Evolutionary conservation across 2,888 invertebrate genomes (phyloP).

Genomic region (Dinocampus coccinellae): DNA sequence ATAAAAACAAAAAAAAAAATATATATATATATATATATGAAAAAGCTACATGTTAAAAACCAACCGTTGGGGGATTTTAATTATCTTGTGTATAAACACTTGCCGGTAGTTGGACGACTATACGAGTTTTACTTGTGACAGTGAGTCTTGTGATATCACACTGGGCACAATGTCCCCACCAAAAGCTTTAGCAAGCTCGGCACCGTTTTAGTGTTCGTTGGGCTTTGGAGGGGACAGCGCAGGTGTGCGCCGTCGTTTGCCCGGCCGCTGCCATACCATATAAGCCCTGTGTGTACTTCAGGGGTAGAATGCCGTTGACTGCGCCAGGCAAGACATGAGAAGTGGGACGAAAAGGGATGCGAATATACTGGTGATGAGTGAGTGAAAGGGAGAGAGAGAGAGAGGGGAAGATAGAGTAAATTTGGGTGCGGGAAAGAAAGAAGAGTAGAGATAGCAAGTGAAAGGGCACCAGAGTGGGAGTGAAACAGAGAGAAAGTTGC

Average conservation of each 20-base stretch:
- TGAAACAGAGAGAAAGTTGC: constrained; percentile 41
- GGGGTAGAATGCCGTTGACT: constrained; percentile 44
- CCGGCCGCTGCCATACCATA: constrained; percentile 57
- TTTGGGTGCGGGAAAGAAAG: neutral
- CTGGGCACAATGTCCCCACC: constrained; percentile 15
- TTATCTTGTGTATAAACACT: neutral
- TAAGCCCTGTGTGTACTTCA: constrained; percentile 53
- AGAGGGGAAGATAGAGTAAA: too few relatives aligned
- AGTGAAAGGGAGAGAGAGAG: constrained; percentile 30
- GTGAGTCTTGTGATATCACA: constrained; percentile 15
- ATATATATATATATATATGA: too few relatives aligned
- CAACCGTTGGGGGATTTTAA: too few relatives aligned
- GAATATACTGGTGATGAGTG: constrained; percentile 34
- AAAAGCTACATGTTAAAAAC: neutral
- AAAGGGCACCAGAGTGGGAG: constrained; percentile 28
- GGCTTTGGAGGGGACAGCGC: constrained; percentile 49
- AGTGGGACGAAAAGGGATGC: constrained; percentile 47
- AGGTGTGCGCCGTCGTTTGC: constrained; percentile 60
- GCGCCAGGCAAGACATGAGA: constrained; percentile 38
- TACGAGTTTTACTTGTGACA: neutral
- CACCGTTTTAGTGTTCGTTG: constrained; percentile 1
- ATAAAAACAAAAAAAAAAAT: neutral
- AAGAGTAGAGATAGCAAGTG: constrained; percentile 34
- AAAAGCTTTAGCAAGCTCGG: neutral
- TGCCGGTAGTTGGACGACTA: neutral